Base-by-base conservation (phyloP, 2,797 vertebrate genomes). In the Chromobotia macracanthus region DNA sequence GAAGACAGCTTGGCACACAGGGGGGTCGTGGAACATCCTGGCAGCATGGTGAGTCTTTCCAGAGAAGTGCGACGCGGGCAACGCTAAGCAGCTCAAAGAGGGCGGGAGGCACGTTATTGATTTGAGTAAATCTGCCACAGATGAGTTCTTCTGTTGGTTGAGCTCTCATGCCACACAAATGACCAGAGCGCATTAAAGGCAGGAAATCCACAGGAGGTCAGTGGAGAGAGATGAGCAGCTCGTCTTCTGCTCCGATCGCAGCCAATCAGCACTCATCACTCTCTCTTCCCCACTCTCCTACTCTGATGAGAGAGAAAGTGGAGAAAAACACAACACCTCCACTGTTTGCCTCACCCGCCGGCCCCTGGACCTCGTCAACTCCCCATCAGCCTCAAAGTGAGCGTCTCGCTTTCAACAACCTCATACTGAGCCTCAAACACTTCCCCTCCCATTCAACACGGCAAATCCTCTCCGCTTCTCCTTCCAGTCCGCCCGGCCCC, bases 91-190 rank as follows among this genome's bases (percentile, higher is more conserved):
- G 81, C 86, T 89, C 85, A 78, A 82, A 58, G 71, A 77, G 70
- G 83, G 80, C 19, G 48, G 69, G 61, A 78, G 78, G 75, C 78
- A 51, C 70, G 79, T 70, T 87, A 90, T 86, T 90, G 92, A 94
- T 92, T 88, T 85, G 89, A 92, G 89, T 88, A 90, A 93, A 92
- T 92, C 84, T 80, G 70, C 86, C 87, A 85, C 84, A 88, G 89
- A 90, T 84, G 87, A 89, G 85, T 75, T 91, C 89, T 90, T 89
- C 82, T 61, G 85, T 91, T 88, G 89, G 88, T 88, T 88, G 80
- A 87, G 87, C 84, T 83, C 75, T 84, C 75, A 86, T 89, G 89
- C 89, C 88, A 91, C 90, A 88, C 90, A 92, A 91, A 92, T 89
- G 86, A 89, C 89, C 89, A 89, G 79, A 80, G 88, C 89, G 87